Conservation (phyloP, 2,113 vertebrate genomes). For the Hyperopisus bebe region DNA sequence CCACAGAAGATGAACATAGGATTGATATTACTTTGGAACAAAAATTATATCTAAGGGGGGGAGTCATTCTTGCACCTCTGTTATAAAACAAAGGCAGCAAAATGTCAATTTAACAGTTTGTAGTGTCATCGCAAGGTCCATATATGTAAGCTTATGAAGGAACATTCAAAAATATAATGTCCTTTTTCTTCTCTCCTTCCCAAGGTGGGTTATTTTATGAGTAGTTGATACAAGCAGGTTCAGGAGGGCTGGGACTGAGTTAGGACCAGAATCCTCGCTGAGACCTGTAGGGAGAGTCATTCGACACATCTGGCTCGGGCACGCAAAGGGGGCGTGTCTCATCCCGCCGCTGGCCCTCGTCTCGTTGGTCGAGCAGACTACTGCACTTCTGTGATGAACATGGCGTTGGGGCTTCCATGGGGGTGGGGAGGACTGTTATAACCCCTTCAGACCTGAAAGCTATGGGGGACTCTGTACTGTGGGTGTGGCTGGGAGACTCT, state of each 20-base stretch:
- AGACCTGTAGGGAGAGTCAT: constrained; percentile 71
- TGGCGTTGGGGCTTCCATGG: constrained; percentile 68
- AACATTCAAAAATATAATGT: background rate
- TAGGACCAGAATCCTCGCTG: constrained; percentile 85
- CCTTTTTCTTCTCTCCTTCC: background rate
- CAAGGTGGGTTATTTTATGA: background rate
- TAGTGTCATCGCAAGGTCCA: background rate
- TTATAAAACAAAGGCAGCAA: background rate
- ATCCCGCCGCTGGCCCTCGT: constrained; percentile 83
- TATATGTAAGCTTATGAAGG: background rate
- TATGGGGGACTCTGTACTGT: constrained; percentile 89
- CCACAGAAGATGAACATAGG: background rate
- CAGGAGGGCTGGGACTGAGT: constrained; percentile 16
- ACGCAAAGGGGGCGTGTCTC: constrained; percentile 83
- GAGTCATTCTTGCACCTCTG: background rate
- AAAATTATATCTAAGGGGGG: background rate
- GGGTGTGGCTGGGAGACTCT: constrained; percentile 82
- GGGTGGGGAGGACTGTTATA: constrained; percentile 69
- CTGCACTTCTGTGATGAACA: constrained; percentile 59
- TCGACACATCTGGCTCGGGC: constrained; percentile 67
- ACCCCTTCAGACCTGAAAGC: constrained; percentile 82
- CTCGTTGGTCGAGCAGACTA: constrained; percentile 81
- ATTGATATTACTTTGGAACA: background rate
- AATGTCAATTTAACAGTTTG: background rate
- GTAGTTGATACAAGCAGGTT: background rate